These are phyloP conservation scores for Pammene aurita DNA, from an alignment of 2,888 invertebrate species.

Conservation along the genomic window DNA sequence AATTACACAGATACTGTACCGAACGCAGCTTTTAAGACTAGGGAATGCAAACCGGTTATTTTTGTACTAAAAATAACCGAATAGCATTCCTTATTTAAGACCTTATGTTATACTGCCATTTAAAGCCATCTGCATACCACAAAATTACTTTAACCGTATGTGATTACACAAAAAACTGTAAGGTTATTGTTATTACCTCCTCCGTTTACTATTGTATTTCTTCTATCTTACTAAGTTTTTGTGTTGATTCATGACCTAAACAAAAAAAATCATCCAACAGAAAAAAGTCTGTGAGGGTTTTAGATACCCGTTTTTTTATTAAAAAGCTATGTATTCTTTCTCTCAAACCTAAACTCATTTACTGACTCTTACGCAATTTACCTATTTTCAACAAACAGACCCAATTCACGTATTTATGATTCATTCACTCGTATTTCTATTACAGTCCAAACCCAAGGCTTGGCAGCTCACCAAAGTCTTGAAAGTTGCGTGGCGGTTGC, in stretches of 20 bases:
- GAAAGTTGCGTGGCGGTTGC: constrained; percentile 33
- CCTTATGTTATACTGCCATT: too few relatives aligned
- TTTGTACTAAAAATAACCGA: too few relatives aligned
- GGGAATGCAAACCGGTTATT: background rate
- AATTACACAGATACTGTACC: constrained; percentile 12
- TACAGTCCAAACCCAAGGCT: constrained; percentile 18
- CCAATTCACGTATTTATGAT: constrained; percentile 14
- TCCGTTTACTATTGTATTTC: background rate
- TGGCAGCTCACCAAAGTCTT: constrained; percentile 29
- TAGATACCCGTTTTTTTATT: too few relatives aligned
- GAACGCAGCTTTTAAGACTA: constrained; percentile 28
- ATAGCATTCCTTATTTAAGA: too few relatives aligned
- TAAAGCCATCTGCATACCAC: too few relatives aligned
- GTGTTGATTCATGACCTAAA: too few relatives aligned
- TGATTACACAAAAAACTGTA: too few relatives aligned
- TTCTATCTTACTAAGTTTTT: background rate
- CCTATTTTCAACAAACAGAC: constrained; percentile 18
- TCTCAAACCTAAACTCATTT: too few relatives aligned
- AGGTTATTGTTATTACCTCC: background rate
- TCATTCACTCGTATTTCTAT: constrained; percentile 20
- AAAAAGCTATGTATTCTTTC: too few relatives aligned
- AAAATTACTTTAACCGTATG: too few relatives aligned
- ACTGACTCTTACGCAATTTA: constrained; percentile 8
- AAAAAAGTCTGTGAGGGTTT: too few relatives aligned
- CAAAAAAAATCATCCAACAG: too few relatives aligned